Evolutionary conservation across 2,888 invertebrate genomes (phyloP).

Genomic region (Ectobius pallidus): DNA sequence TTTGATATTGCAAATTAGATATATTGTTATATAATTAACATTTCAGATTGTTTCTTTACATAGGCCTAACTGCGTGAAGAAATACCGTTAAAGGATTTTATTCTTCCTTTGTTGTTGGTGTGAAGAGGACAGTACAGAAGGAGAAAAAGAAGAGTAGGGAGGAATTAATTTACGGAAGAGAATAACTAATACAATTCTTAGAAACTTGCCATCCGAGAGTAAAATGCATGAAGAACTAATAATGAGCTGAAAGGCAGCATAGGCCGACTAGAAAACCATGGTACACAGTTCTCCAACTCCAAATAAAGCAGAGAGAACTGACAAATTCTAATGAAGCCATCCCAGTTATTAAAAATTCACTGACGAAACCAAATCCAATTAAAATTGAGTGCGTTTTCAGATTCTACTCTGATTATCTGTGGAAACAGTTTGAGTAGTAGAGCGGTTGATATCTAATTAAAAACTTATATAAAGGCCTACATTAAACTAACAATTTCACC

Average conservation of each 20-base stretch:
- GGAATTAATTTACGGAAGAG: constrained; percentile 24
- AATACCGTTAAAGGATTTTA: too few relatives aligned
- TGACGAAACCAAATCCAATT: constrained; percentile 57
- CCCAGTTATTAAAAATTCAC: constrained; percentile 30
- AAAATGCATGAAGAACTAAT: too few relatives aligned
- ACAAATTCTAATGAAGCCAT: constrained; percentile 24
- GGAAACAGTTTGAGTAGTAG: not conserved
- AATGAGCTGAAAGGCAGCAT: not conserved
- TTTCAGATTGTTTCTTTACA: too few relatives aligned
- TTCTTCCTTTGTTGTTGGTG: too few relatives aligned
- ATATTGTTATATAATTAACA: too few relatives aligned
- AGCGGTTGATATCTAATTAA: constrained; percentile 33
- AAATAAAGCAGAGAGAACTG: constrained; percentile 15
- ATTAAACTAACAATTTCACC: constrained; percentile 15
- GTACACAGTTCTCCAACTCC: not conserved
- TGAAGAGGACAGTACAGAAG: too few relatives aligned
- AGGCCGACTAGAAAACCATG: not conserved
- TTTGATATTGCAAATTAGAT: too few relatives aligned
- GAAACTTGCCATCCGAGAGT: constrained; percentile 22
- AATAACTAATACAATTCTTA: constrained; percentile 24
- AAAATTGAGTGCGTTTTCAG: constrained; percentile 60
- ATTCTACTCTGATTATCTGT: constrained; percentile 40
- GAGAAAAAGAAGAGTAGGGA: not conserved
- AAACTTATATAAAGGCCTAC: constrained; percentile 31
- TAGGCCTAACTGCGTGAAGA: too few relatives aligned